These are phyloP conservation scores for Tetranychus truncatus DNA, from an alignment of 2,888 invertebrate genomes.

Conservation along the genomic window DNA sequence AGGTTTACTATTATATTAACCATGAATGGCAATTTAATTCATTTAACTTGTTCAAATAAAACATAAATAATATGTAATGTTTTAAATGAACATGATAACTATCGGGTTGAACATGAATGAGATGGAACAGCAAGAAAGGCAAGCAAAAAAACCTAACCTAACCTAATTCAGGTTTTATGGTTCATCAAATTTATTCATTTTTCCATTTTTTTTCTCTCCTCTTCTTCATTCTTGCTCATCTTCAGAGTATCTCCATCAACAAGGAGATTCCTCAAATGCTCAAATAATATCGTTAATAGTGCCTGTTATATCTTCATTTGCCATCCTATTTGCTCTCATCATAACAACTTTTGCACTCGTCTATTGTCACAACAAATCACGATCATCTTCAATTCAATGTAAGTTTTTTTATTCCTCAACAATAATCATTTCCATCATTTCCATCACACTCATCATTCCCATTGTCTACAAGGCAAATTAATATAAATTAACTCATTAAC, in stretches of 20 bases:
- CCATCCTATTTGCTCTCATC: conserved; percentile 5
- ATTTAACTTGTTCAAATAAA: no score
- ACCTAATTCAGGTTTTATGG: not conserved
- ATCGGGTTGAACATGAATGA: no score
- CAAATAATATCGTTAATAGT: conserved; percentile 9
- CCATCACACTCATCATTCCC: not conserved
- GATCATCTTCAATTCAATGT: conserved; percentile 2
- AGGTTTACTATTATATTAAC: no score
- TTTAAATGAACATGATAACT: no score
- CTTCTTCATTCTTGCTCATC: not conserved
- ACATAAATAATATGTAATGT: no score
- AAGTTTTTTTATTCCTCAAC: not conserved
- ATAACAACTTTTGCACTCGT: conserved; percentile 1
- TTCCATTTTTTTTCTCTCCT: not conserved
- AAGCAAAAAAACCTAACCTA: no score
- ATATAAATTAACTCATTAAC: conserved; percentile 1
- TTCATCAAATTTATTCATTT: not conserved
- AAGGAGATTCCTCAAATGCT: conserved; percentile 6
- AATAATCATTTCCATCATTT: no score
- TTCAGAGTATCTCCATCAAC: conserved; percentile 12
- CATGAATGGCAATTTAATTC: no score
- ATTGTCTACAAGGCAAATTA: not conserved
- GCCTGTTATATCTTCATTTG: conserved; percentile 8
- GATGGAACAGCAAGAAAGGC: no score
- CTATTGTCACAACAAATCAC: conserved; percentile 8